Conservation (phyloP, 2,888 invertebrate genomes). For the Nomada goodeniana region DNA sequence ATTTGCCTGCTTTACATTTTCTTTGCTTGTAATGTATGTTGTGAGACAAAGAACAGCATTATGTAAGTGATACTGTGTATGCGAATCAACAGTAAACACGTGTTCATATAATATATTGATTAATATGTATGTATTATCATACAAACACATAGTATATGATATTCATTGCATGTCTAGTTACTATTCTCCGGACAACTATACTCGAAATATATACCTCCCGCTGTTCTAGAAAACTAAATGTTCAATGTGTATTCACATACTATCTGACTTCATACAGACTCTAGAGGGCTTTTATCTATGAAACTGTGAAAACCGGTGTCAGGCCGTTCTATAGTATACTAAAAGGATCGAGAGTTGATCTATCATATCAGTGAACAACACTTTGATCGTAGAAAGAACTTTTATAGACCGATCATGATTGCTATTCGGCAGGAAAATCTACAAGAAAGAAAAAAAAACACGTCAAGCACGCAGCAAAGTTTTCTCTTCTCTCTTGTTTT, state of each 20-base stretch:
- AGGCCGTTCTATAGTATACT: neutral
- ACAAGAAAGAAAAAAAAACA: no score
- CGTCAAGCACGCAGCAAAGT: neutral
- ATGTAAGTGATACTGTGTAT: slow-evolving; percentile 54
- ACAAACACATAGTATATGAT: slow-evolving; percentile 27
- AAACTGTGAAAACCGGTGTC: slow-evolving; percentile 12
- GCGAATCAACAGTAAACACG: slow-evolving; percentile 55
- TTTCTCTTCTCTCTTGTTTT: neutral
- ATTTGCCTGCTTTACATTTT: neutral
- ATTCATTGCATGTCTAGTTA: slow-evolving; percentile 39
- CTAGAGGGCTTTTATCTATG: neutral
- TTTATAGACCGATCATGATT: neutral
- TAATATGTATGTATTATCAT: slow-evolving; percentile 52
- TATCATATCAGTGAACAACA: neutral
- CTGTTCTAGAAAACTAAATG: slow-evolving; percentile 24
- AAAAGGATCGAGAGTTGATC: slow-evolving; percentile 14
- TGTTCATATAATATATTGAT: slow-evolving; percentile 59
- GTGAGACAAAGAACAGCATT: slow-evolving; percentile 56
- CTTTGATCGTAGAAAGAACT: slow-evolving; percentile 8
- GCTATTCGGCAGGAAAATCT: neutral
- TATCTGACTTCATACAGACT: neutral
- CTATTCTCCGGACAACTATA: slow-evolving; percentile 9
- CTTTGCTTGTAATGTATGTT: slow-evolving; percentile 27
- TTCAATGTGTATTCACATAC: slow-evolving; percentile 25
- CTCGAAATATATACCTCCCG: neutral